Percentiles rank a stretch among this genome's conserved stretches.
phyloP scores from a whole-genome alignment of 2,113 vertebrate genomes.

The Pachypanchax playfairii region DNA sequence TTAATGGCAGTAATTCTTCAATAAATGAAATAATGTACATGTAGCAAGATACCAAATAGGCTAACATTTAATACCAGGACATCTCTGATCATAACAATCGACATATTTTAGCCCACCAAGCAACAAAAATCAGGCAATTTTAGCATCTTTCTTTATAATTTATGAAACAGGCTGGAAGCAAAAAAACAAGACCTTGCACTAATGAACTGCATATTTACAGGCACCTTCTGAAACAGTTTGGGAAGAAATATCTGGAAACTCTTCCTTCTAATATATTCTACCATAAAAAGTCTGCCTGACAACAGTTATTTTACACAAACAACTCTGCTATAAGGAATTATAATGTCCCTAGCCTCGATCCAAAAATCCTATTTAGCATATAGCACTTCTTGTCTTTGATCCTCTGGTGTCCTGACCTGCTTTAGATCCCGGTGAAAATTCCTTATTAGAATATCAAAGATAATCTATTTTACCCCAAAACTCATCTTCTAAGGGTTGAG shows the following conservation, averaged over 20 bases:
- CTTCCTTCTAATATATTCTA: slow-evolving; percentile 25
- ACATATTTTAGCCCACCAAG: slow-evolving; percentile 4
- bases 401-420: slow-evolving; percentile 48
- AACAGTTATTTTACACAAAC: slow-evolving; percentile 17
- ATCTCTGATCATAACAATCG: background rate
- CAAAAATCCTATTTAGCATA: slow-evolving; percentile 35
- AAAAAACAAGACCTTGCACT: background rate
- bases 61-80: too few species aligned
- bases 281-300: slow-evolving; percentile 33
- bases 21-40: background rate
- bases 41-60: too few species aligned
- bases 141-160: slow-evolving; percentile 2
- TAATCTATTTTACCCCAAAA: slow-evolving; percentile 51
- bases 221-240: background rate
- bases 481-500: slow-evolving; percentile 18
- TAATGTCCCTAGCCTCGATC: slow-evolving; percentile 10
- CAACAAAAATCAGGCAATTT: slow-evolving; percentile 8
- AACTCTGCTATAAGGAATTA: background rate
- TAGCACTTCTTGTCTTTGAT: slow-evolving; percentile 43
- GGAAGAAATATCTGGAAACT: background rate
- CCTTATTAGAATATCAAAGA: slow-evolving; percentile 65
- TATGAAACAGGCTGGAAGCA: background rate
- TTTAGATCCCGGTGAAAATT: slow-evolving; percentile 44
- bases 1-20: too few species aligned
- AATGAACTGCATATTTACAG: background rate